phyloP scores from a whole-genome alignment of 1,140 invertebrate genomes.

The Cyphomyrmex costatus region DNA sequence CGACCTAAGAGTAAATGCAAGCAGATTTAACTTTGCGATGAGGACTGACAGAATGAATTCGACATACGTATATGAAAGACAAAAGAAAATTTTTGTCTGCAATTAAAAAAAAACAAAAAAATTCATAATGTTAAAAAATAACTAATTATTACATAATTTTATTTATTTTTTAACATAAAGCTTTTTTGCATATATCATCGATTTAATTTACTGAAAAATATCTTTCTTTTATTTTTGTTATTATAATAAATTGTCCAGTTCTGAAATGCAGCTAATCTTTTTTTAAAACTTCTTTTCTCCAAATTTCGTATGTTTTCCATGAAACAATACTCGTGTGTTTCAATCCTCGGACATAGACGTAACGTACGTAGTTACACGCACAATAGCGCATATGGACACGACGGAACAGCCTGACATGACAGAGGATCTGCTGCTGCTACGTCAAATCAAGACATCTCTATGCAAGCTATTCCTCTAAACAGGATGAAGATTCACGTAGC shows the following conservation, averaged over 20 bases:
- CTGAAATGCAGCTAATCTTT: not conserved
- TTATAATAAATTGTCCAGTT: not conserved
- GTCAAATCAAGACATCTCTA: constrained; percentile 55
- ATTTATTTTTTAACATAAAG: not conserved
- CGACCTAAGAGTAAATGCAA: constrained; percentile 51
- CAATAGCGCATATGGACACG: constrained; percentile 44
- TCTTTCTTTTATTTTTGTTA: not conserved
- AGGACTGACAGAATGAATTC: constrained; percentile 50
- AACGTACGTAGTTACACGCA: constrained; percentile 21
- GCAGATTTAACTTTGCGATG: constrained; percentile 49
- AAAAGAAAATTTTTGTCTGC: not conserved
- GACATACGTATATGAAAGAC: not conserved
- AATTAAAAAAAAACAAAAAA: not conserved
- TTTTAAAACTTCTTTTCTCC: not conserved
- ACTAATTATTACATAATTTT: no score
- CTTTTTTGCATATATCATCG: not conserved
- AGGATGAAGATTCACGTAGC: constrained; percentile 37
- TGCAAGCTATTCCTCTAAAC: constrained; percentile 13
- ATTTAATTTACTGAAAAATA: not conserved
- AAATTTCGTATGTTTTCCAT: not conserved
- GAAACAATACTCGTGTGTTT: not conserved
- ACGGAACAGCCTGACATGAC: constrained; percentile 53
- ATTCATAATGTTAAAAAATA: no score
- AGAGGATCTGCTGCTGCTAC: constrained; percentile 38
- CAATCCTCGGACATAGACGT: constrained; percentile 8